Percentiles rank a stretch among this genome's conserved stretches.
phyloP scores from a whole-genome alignment of 2,888 invertebrate genomes.

The Drosophila cognata region DNA sequence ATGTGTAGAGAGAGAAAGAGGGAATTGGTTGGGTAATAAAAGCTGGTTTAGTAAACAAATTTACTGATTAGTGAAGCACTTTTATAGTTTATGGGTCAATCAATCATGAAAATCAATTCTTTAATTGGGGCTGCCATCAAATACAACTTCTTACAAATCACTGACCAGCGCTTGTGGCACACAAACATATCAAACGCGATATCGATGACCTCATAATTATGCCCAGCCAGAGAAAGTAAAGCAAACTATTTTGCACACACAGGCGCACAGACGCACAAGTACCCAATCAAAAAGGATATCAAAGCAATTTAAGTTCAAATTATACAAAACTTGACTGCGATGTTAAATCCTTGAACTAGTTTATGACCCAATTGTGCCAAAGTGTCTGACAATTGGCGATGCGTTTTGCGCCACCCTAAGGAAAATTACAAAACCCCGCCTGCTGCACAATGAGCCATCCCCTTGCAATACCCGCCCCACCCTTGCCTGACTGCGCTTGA shows the following conservation, averaged over 20 bases:
- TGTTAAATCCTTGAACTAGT: conserved; percentile 70
- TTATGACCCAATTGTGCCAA: conserved; percentile 81
- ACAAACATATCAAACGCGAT: neutral
- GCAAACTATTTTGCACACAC: conserved; percentile 25
- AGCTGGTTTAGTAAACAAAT: conserved; percentile 28
- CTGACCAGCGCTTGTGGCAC: neutral
- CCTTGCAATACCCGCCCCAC: neutral
- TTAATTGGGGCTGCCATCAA: conserved; percentile 32
- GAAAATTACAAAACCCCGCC: conserved; percentile 43
- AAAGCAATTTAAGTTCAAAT: conserved; percentile 35
- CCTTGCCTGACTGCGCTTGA: conserved; percentile 7
- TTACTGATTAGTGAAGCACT: conserved; percentile 43
- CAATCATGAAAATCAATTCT: conserved; percentile 55
- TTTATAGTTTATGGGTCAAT: conserved; percentile 26
- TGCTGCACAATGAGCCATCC: conserved; percentile 15
- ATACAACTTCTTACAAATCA: conserved; percentile 18
- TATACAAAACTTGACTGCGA: conserved; percentile 39
- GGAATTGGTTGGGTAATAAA: conserved; percentile 7
- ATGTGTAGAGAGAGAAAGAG: neutral
- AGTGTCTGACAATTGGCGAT: conserved; percentile 73
- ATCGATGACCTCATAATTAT: conserved; percentile 45
- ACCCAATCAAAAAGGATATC: conserved; percentile 40
- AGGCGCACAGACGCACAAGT: neutral
- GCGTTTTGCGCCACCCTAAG: conserved; percentile 50
- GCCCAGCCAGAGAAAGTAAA: conserved; percentile 14